Evolutionary conservation across 2,113 vertebrate species (phyloP), one percentile per base, ranked within the genome.

Genomic region (Cephalopholis sonnerati): DNA sequence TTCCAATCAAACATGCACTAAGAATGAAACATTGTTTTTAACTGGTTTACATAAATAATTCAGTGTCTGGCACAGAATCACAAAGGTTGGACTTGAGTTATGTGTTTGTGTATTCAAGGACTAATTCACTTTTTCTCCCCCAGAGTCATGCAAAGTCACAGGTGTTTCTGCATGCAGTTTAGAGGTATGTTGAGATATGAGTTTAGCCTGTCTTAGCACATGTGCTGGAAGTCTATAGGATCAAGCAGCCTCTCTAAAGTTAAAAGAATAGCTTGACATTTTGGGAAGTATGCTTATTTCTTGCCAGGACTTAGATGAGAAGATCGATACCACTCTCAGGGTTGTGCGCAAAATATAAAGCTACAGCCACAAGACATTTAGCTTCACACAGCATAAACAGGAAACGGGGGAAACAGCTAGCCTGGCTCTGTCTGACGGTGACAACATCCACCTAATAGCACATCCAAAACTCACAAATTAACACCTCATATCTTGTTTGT

Each of bases 1-100:
- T 71, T 55, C 20, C 11, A 63, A 55, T 55, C 20, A 57, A 27
- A 62, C 69, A 50, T 80, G 50, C 61, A 48, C 48, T 44, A 2
- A 65, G 5, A 51, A 27, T 65, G 7, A 58, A 18, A 50, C 22
- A 68, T 50, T 36, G 32, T 58, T 68, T 5, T 11, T 32, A 68
- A 80, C 18, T 8, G 11, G 4, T 27, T 27, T n/a, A 8, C 10
- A 44, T 1, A 17, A 57, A 71, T 13, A 22, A 55, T 54, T 70
- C 12, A 57, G 12, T 29, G 4, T 68, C 2, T 25, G 9, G 50
- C 39, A 50, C 18, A 58, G 53, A 67, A 18, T 61, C 53, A 20
- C 27, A 51, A 24, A 36, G 17, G 18, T 66, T 77, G 58, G 15
- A 61, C 50, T 61, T 55, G 11, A 57, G 64, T 20, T 22, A 17